These are phyloP conservation scores for Suncus etruscus DNA, from an alignment of 2,113 vertebrate species.

Conservation along the genomic window DNA sequence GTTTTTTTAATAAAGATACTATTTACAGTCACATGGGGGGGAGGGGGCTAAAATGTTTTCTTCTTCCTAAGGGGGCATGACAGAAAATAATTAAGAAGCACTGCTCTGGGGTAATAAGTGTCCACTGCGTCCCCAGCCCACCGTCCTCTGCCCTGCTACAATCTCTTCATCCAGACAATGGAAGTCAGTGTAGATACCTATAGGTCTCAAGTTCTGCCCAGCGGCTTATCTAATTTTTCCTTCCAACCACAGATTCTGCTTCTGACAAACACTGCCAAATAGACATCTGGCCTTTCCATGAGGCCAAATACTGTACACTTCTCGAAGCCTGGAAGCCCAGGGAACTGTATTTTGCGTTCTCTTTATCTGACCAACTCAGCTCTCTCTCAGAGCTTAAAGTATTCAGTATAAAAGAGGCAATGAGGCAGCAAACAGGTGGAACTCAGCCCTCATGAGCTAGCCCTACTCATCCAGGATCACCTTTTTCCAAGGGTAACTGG, in stretches of 20 bases:
- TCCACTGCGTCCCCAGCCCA: neutral
- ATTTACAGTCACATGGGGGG: too few species aligned
- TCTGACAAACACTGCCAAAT: neutral
- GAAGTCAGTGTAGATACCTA: neutral
- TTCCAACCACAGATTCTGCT: neutral
- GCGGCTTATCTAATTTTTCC: neutral
- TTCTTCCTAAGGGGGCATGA: too few species aligned
- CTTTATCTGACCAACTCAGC: neutral
- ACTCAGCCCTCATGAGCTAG: too few species aligned
- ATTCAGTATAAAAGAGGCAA: neutral
- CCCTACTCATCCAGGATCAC: neutral
- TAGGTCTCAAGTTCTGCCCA: neutral
- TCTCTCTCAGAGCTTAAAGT: neutral
- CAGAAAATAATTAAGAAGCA: too few species aligned
- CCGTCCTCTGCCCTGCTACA: neutral
- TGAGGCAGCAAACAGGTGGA: neutral
- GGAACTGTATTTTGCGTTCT: neutral
- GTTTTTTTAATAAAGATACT: too few species aligned
- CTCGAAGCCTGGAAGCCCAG: neutral
- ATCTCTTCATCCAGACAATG: neutral
- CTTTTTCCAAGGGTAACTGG: neutral
- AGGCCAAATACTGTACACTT: neutral
- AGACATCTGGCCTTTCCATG: neutral
- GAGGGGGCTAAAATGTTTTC: too few species aligned
- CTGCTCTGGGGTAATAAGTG: too few species aligned